A percentile compares a stretch with the other conserved stretches of the same genome.
phyloP scores from a whole-genome alignment of 2,888 invertebrate species.

The Apamea anceps region DNA sequence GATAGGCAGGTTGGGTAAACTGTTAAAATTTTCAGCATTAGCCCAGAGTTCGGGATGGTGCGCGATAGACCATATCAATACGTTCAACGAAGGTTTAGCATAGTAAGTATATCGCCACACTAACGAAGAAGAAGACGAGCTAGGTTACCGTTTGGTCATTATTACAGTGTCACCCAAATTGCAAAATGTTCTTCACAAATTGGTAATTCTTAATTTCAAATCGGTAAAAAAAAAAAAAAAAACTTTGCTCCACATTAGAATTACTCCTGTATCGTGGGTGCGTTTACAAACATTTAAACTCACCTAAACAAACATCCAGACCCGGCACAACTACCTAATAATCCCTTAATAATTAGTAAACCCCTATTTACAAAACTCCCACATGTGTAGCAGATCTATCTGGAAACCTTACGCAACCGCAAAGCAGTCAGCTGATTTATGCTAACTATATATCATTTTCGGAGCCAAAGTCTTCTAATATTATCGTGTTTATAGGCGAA shows the following conservation, averaged over 20 bases:
- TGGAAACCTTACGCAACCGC: slow-evolving; percentile 45
- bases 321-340: too few species aligned
- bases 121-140: not conserved
- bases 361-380: not conserved
- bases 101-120: not conserved
- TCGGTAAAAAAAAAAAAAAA: too few species aligned
- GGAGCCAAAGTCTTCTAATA: slow-evolving; percentile 57
- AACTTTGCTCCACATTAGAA: too few species aligned
- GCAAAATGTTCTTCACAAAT: not conserved
- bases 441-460: slow-evolving; percentile 55
- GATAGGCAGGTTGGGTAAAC: not conserved
- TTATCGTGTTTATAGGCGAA: slow-evolving; percentile 64
- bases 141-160: not conserved
- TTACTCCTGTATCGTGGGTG: too few species aligned
- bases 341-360: slow-evolving; percentile 1
- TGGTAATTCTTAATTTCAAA: too few species aligned
- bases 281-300: too few species aligned
- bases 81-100: not conserved
- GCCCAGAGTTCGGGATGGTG: not conserved
- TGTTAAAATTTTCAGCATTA: not conserved
- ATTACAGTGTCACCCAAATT: not conserved
- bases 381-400: slow-evolving; percentile 25
- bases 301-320: too few species aligned
- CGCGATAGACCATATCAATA: not conserved
- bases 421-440: slow-evolving; percentile 57